Percentiles rank a stretch among this genome's conserved stretches.
Evolutionary conservation across 2,113 vertebrate genomes (phyloP).

Genomic region (Anguilla rostrata): DNA sequence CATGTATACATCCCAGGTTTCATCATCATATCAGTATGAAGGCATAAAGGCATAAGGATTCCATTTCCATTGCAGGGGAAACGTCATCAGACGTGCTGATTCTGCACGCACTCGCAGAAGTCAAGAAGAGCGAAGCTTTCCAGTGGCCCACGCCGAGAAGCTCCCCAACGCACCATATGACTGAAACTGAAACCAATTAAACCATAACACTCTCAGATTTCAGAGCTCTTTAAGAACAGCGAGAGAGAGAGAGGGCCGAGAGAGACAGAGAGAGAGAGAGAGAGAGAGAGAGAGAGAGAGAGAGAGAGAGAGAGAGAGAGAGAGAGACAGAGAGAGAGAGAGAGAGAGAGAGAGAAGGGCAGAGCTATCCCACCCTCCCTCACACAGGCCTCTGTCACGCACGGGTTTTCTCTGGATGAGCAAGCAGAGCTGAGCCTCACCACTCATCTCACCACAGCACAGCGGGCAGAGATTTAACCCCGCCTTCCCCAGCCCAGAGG

Average conservation of each 20-base stretch:
- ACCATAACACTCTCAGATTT: slow-evolving; percentile 15
- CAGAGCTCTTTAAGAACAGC: not conserved
- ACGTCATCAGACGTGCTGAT: not conserved
- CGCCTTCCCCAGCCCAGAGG: not conserved
- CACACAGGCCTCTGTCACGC: slow-evolving; percentile 18
- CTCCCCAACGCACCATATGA: not conserved
- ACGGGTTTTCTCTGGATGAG: slow-evolving; percentile 21
- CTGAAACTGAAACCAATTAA: slow-evolving; percentile 17
- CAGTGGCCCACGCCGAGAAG: not conserved
- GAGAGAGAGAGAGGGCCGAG: not conserved
- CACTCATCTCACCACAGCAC: not conserved
- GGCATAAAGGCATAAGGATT: not conserved
- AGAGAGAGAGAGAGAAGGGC: not conserved
- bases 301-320: not conserved
- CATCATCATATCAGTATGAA: not conserved
- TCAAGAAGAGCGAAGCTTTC: not conserved
- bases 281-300: slow-evolving; percentile 9
- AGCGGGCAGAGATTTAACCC: slow-evolving; percentile 9
- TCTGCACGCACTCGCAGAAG: slow-evolving; percentile 4
- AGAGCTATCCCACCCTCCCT: not conserved
- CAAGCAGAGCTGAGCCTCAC: not conserved
- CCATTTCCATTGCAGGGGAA: not conserved
- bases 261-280: not conserved
- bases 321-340: not conserved
- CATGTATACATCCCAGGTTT: not conserved